A percentile compares a stretch with the other conserved stretches of the same genome.
These are phyloP conservation scores for Perithous albicinctus DNA, from an alignment of 2,888 invertebrate genomes.

Conservation along the genomic window DNA sequence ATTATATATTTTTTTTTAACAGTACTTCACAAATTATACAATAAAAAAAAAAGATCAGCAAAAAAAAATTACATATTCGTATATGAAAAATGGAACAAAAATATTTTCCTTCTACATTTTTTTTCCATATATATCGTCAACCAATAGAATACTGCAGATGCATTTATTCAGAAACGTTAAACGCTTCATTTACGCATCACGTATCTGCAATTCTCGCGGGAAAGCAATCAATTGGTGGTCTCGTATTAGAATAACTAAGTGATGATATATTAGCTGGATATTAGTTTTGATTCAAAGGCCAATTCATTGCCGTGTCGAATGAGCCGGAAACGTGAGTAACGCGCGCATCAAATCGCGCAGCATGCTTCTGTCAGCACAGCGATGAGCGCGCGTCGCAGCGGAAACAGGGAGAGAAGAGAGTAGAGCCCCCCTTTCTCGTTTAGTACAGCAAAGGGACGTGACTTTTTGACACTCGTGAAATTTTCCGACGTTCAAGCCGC, in stretches of 20 bases:
- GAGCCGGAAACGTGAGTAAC: constrained; percentile 61
- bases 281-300: constrained; percentile 60
- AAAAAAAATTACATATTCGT: neutral
- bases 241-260: constrained; percentile 13
- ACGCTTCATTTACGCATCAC: constrained; percentile 8
- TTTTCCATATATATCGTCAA: neutral
- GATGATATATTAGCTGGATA: constrained; percentile 40
- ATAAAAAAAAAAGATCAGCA: too few relatives aligned
- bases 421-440: too few relatives aligned
- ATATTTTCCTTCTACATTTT: neutral
- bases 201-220: neutral
- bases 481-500: constrained; percentile 60
- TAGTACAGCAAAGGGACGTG: constrained; percentile 59
- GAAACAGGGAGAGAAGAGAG: constrained; percentile 1
- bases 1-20: too few relatives aligned
- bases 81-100: neutral
- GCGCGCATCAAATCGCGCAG: constrained; percentile 25
- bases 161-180: neutral
- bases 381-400: neutral
- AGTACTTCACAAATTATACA: too few relatives aligned
- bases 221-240: neutral
- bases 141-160: neutral
- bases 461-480: constrained; percentile 68
- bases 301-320: constrained; percentile 63
- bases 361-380: constrained; percentile 14